These are phyloP conservation scores for Gephyroberyx darwinii DNA, from an alignment of 2,797 vertebrate species.

Conservation along the genomic window DNA sequence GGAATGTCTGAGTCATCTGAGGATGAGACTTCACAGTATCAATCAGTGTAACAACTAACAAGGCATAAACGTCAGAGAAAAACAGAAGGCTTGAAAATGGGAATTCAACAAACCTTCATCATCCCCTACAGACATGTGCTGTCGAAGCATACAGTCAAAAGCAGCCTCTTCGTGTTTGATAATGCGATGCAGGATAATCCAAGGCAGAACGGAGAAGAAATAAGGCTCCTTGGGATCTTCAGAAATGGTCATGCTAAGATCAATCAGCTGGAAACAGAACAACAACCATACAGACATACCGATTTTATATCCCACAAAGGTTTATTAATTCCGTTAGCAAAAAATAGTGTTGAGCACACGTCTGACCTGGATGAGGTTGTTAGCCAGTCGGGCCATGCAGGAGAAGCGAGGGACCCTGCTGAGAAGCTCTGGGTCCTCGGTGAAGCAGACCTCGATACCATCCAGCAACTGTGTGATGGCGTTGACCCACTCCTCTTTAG, in stretches of 20 bases:
- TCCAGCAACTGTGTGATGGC: conserved; percentile 89
- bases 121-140: conserved; percentile 83
- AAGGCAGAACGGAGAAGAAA: conserved; percentile 94
- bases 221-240: conserved; percentile 94
- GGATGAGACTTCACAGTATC: conserved; percentile 52
- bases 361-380: conserved; percentile 93
- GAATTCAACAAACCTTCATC: conserved; percentile 85
- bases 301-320: background rate
- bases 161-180: conserved; percentile 94
- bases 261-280: conserved; percentile 86
- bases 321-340: background rate
- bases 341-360: background rate
- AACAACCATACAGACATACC: background rate
- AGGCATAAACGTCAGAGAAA: background rate
- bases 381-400: conserved; percentile 88
- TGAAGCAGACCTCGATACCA: conserved; percentile 89
- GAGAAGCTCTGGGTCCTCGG: conserved; percentile 81
- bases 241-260: conserved; percentile 92
- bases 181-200: conserved; percentile 92
- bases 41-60: conserved; percentile 19
- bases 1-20: conserved; percentile 86
- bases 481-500: conserved; percentile 94
- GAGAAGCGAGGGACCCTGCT: conserved; percentile 79
- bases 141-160: conserved; percentile 86
- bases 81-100: conserved; percentile 34